A percentile compares a stretch with the other conserved stretches of the same genome.
phyloP scores from a whole-genome alignment of 2,797 vertebrate species.

The Karalla daura region DNA sequence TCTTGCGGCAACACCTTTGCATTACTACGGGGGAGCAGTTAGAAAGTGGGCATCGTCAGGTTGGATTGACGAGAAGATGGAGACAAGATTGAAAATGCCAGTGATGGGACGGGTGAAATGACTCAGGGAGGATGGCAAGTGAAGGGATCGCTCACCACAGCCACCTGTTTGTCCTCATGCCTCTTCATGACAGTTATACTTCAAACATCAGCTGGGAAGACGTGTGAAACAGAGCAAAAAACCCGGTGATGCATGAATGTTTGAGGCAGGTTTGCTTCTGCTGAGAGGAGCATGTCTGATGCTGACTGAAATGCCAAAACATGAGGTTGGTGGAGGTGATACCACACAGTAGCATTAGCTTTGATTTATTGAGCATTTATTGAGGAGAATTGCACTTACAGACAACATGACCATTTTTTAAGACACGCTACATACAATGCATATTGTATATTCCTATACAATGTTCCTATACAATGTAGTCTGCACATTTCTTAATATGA shows the following conservation, averaged over 20 bases:
- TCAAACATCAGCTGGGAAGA: neutral
- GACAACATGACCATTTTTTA: too few relatives aligned
- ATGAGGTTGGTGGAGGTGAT: neutral
- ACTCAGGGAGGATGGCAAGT: neutral
- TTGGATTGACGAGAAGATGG: slow-evolving; percentile 26
- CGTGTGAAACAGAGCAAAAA: slow-evolving; percentile 2
- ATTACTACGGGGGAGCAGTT: slow-evolving; percentile 12
- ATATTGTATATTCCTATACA: too few relatives aligned
- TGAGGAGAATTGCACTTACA: neutral
- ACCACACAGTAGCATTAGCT: neutral
- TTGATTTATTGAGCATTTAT: neutral
- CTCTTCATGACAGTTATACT: neutral
- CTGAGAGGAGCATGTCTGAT: slow-evolving; percentile 16
- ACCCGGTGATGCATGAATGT: slow-evolving; percentile 1
- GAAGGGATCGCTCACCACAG: neutral
- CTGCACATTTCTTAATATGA: too few relatives aligned
- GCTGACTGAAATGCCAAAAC: slow-evolving; percentile 2
- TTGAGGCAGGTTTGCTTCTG: slow-evolving; percentile 15
- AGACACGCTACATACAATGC: too few relatives aligned
- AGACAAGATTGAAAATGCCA: slow-evolving; percentile 31
- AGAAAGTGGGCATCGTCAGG: slow-evolving; percentile 1
- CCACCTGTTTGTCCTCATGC: neutral
- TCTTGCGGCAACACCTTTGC: neutral
- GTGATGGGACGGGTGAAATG: neutral
- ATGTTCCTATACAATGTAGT: too few relatives aligned